Base-by-base conservation (phyloP, 2,797 vertebrate species). In the Aphelocoma californica region DNA sequence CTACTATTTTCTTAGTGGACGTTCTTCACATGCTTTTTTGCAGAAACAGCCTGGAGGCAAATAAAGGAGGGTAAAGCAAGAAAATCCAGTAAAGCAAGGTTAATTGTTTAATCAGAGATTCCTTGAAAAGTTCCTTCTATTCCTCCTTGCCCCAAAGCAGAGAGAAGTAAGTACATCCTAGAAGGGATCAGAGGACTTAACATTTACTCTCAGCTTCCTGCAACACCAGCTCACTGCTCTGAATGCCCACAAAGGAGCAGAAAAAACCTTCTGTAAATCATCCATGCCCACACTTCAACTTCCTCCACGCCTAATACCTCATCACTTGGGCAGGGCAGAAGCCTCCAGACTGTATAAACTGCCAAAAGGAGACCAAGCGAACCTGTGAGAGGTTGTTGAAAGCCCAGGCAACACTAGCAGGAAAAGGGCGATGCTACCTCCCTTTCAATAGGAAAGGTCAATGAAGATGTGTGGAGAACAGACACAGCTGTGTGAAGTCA, bases 61-160 rank as follows among this genome's bases (percentile, higher is more conserved):
- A 66, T 42, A 83, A 67, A 90, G 24, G n/a, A 78, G 12, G 4
- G 57, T 15, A 86, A 38, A 93, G 86, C 69, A 83, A 85, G 90
- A 92, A 95, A 95, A 92, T 85, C 56, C 34, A 65, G 88, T 47
- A 47, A n/a, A 81, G 16, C 69, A 80, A 90, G 87, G 25, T 78
- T 62, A 85, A 86, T 88, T 66, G 7, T 72, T 90, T 82, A 71
- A 78, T 64, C 87, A 81, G 48, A 69, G 28, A 19, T 56, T 79
- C 36, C 15, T 84, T 81, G 56, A 62, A 82, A 67, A 71, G 17
- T 42, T 51, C 17, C 23, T 53, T 57, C 38, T 94, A n/a, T 50
- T 28, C 32, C 16, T 61, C 50, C 44, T 66, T 75, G 40, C 7
- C 34, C 10, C 31, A 67, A 44, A 57, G 67, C 51, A 75, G 13